These are phyloP conservation scores for Temnothorax longispinosus DNA, from an alignment of 1,140 invertebrate species.

Conservation along the genomic window DNA sequence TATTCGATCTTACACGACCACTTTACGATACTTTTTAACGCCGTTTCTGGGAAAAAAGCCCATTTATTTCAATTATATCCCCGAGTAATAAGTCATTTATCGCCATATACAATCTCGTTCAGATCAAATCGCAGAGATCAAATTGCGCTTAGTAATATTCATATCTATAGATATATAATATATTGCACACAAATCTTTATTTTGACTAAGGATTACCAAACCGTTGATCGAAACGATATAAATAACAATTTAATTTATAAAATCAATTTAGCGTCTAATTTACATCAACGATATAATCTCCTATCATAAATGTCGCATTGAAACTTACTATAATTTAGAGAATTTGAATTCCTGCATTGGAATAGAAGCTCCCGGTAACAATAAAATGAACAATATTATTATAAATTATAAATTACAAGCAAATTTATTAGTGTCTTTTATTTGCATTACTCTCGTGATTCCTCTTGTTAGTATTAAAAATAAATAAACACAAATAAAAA, in stretches of 20 bases:
- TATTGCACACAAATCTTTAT: not conserved
- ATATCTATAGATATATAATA: not conserved
- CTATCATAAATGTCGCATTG: not conserved
- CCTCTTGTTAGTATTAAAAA: not conserved
- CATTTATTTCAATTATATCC: not conserved
- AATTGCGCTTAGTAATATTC: not conserved
- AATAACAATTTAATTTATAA: not conserved
- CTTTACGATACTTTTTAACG: slow-evolving; percentile 45
- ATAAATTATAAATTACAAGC: not conserved
- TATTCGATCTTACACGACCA: slow-evolving; percentile 13
- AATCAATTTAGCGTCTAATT: not conserved
- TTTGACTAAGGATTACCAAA: not conserved
- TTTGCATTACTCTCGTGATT: not conserved
- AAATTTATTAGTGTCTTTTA: not conserved
- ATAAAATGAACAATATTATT: not conserved
- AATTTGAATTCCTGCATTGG: not conserved
- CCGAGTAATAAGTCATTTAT: not conserved
- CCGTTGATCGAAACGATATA: not conserved
- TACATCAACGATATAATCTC: not conserved
- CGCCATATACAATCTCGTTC: not conserved
- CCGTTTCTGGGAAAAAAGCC: not conserved
- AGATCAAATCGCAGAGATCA: too few relatives aligned
- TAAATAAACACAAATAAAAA: not conserved
- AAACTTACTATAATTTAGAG: not conserved
- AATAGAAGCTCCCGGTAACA: not conserved